Evolutionary conservation across 2,888 invertebrate genomes (phyloP), one percentile per base, ranked within the genome.

Genomic region (Zeuzera pyrina): DNA sequence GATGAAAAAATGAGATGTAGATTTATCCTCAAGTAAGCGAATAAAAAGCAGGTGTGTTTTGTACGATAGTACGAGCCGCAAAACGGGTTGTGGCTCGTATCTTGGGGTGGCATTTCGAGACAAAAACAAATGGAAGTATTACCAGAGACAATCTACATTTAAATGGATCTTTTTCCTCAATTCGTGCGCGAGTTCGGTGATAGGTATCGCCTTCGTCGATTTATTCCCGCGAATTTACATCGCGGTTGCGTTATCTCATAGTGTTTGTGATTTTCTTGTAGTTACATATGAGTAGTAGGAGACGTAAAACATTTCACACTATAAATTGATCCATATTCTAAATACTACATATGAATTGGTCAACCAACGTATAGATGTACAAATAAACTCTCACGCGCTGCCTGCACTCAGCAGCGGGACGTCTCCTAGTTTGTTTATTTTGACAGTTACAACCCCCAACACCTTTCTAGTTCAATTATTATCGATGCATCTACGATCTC

Each of bases 81-180:
- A 60, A 70, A 62, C 59, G 57, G 65, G 58, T 64, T 60, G 56
- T 54, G 53, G 61, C 52, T 47, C 61, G 56, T 48, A 64, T 65
- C n/a, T 2, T 52, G 54, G 52, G 57, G 62, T 59, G 64, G 68
- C 64, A 66, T 59, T 54, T 49, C 43, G 59, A 70, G 70, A 77
- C 78, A 77, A 77, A 77, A 81, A 79, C 79, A 79, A 81, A 81
- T 81, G 78, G 74, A 76, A 77, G 81, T 78, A 78, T 79, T 79
- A 77, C 76, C 57, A 63, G 54, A 67, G 70, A 77, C 78, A 79
- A 79, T 79, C 78, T 81, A 70, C 81, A 81, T 79, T 81, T 79
- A 79, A 81, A 81, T 81, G 68, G 77, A 78, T 77, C 74, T 76
- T 77, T 76, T 77, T 72, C 76, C 77, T 76, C 77, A 78, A 77